These are phyloP conservation scores for Rhea americana DNA, from an alignment of 2,113 vertebrate genomes.

Conservation along the genomic window DNA sequence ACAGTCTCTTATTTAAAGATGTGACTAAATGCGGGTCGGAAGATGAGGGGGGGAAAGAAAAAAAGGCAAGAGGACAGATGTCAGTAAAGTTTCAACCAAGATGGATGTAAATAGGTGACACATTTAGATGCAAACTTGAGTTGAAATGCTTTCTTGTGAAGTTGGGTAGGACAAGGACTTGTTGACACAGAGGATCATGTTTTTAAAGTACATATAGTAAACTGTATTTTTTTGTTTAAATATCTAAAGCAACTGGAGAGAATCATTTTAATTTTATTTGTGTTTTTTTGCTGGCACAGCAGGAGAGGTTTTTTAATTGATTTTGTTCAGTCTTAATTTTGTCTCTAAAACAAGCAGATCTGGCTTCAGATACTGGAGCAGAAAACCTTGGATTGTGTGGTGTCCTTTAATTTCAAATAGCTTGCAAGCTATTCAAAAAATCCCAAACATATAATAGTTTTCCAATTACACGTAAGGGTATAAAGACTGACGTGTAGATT, in stretches of 20 bases:
- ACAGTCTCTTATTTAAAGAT: neutral
- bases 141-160: neutral
- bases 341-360: conserved; percentile 8
- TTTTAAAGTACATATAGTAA: neutral
- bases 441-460: conserved; percentile 16
- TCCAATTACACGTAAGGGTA: neutral
- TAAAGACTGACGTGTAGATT: neutral
- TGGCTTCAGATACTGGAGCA: conserved; percentile 9
- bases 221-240: neutral
- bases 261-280: conserved; percentile 27
- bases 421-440: conserved; percentile 35
- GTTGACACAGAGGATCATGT: neutral
- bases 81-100: neutral
- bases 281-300: conserved; percentile 17
- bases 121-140: neutral
- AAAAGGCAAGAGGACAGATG: neutral
- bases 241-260: neutral
- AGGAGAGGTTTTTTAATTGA: neutral
- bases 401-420: conserved; percentile 18
- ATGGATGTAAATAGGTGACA: neutral
- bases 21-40: neutral
- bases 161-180: neutral
- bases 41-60: neutral
- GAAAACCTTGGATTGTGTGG: neutral
- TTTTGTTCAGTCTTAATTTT: conserved; percentile 34